phyloP scores from a whole-genome alignment of 2,888 invertebrate genomes.

The Volucella inflata region DNA sequence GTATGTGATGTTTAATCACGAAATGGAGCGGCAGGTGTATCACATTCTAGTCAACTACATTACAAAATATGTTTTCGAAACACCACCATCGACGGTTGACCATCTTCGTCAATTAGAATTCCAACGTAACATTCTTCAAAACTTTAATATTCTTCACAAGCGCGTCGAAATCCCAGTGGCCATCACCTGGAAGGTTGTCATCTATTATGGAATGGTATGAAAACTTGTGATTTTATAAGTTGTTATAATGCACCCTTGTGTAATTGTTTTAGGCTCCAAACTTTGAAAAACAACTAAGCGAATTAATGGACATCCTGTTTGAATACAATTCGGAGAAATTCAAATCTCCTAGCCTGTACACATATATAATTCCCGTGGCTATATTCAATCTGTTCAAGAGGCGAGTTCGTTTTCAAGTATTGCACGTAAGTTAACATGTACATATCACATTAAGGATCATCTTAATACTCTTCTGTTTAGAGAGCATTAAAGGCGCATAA shows the following conservation, averaged over 20 bases:
- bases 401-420: background rate
- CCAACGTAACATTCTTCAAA: constrained; percentile 37
- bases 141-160: constrained; percentile 52
- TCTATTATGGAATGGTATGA: constrained; percentile 55
- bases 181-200: constrained; percentile 52
- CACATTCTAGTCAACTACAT: constrained; percentile 50
- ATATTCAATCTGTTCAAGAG: constrained; percentile 58
- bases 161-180: constrained; percentile 58
- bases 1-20: constrained; percentile 43
- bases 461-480: background rate
- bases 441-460: background rate
- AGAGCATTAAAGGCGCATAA: constrained; percentile 59
- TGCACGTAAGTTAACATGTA: constrained; percentile 21
- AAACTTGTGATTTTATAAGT: background rate
- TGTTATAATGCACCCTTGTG: background rate
- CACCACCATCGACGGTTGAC: background rate
- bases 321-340: constrained; percentile 56
- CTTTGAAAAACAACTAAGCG: constrained; percentile 36
- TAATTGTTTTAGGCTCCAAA: constrained; percentile 1
- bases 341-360: constrained; percentile 42
- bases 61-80: constrained; percentile 35
- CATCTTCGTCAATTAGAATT: constrained; percentile 31
- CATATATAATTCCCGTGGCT: constrained; percentile 55
- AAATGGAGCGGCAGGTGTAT: constrained; percentile 49
- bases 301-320: constrained; percentile 60